Base-by-base conservation (phyloP, 2,113 vertebrate genomes). In the Murina feae region DNA sequence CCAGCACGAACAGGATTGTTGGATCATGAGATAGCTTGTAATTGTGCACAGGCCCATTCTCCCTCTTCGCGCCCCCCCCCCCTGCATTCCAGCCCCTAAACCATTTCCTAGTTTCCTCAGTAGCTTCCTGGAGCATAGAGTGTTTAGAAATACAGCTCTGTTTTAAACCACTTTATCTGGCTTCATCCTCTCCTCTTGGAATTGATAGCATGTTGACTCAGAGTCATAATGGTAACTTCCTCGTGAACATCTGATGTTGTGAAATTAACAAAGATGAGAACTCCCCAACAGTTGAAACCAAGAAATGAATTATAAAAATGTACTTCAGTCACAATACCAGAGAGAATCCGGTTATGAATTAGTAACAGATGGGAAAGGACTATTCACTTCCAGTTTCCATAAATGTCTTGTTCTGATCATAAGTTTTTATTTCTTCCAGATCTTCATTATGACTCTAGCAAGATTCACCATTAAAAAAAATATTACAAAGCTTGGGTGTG, bases 341-440 rank as follows among this genome's bases (percentile, higher is more conserved):
- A 97, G 98, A 98, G 96, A 96, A 98, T 98, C 97, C 72, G 30
- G 95, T 97, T 98, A 97, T 97, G 98, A 98, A 96, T 96, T 95
- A 96, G 96, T 96, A 98, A 97, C 98, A 98, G 98, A 98, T 98
- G 98, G 98, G 96, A 95, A 97, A 98, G 96, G 97, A 97, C 98
- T 96, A 96, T 96, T 96, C 96, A 93, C 96, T 97, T 97, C 86
- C 97, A 98, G 97, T 96, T 98, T 98, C 97, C 93, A 96, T 97
- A 97, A 96, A 96, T 92, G 96, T 93, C 93, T 97, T 96, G 96
- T 96, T 88, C 96, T 97, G 95, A 96, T 97, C 97, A 97, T 93
- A 96, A 98, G 97, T 90, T 98, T 98, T 98, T 98, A 98, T 98
- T 97, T 98, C 97, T 98, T 97, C 80, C 96, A 81, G 85, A 91